Percentiles rank a stretch among this genome's conserved stretches.
Evolutionary conservation across 2,888 invertebrate species (phyloP).

Genomic region (Cheilosia soror): DNA sequence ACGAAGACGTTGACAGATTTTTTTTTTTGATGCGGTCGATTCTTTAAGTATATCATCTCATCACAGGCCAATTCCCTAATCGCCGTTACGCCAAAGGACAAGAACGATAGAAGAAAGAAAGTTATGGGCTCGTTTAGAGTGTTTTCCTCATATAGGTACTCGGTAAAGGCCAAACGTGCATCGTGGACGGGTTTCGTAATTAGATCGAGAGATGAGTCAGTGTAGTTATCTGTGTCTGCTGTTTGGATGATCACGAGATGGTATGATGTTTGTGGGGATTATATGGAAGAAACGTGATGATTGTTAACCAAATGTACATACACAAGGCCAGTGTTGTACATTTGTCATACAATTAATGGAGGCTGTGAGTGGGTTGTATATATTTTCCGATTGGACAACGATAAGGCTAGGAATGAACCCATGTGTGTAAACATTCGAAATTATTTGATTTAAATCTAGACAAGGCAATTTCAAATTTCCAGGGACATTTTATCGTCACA

Average conservation of each 20-base stretch:
- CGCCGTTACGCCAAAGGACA: conserved; percentile 7
- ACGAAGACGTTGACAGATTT: background rate
- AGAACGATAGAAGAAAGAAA: background rate
- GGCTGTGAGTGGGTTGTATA: background rate
- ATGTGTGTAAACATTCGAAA: background rate
- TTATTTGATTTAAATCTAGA: conserved; percentile 2
- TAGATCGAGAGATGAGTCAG: conserved; percentile 43
- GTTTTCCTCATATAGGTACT: conserved; percentile 6
- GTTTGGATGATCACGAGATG: background rate
- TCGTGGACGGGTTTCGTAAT: conserved; percentile 60
- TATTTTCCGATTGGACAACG: background rate
- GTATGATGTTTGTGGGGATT: conserved; percentile 7
- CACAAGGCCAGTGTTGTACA: conserved; percentile 16
- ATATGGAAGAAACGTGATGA: conserved; percentile 43
- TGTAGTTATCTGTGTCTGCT: background rate
- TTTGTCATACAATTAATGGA: conserved; percentile 35
- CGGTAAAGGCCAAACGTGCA: conserved; percentile 49
- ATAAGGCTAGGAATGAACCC: background rate
- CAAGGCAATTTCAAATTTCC: background rate
- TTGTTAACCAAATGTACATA: conserved; percentile 12
- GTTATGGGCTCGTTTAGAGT: conserved; percentile 30
- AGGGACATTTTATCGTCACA: background rate
- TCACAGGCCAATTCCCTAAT: conserved; percentile 8
- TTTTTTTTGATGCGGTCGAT: no score
- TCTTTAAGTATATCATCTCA: conserved; percentile 21